Percentiles rank a stretch among this genome's conserved stretches.
Conservation (phyloP, 2,888 invertebrate genomes). For the Rhamnusium bicolor region DNA sequence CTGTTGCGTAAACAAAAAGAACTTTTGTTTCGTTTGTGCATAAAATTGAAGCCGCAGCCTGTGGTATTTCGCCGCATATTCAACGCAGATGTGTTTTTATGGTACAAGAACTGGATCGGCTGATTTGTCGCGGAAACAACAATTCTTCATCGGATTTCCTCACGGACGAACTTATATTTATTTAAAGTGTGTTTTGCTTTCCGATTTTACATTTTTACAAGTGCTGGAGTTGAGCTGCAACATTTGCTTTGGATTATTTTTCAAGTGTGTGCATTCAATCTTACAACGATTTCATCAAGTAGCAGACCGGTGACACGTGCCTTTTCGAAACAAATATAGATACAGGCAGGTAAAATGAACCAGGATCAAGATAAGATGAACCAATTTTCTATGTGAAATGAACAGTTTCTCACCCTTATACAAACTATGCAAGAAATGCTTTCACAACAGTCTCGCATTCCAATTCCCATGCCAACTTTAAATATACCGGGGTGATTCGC, state of each 20-base stretch:
- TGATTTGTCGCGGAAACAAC: too few species aligned
- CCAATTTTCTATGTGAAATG: conserved; percentile 7
- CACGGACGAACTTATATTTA: too few species aligned
- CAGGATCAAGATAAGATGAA: background rate
- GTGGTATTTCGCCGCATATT: too few species aligned
- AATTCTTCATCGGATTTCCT: too few species aligned
- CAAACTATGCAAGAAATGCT: conserved; percentile 9
- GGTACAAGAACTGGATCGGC: too few species aligned
- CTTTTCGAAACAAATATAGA: background rate
- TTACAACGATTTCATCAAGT: background rate
- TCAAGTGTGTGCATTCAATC: background rate
- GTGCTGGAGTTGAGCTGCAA: background rate
- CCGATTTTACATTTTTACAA: too few species aligned
- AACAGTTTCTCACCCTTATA: background rate
- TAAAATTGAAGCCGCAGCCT: too few species aligned
- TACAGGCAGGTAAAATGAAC: background rate
- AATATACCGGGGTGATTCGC: too few species aligned
- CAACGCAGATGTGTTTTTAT: too few species aligned
- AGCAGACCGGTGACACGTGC: background rate
- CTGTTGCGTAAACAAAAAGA: too few species aligned
- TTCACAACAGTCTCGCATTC: background rate
- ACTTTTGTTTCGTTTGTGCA: too few species aligned
- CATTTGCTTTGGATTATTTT: background rate
- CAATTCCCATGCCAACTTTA: background rate
- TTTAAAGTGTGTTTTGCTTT: too few species aligned